Percentiles rank a stretch among this genome's conserved stretches.
phyloP scores from a whole-genome alignment of 2,113 vertebrate genomes.

The Gasterosteus aculeatus region DNA sequence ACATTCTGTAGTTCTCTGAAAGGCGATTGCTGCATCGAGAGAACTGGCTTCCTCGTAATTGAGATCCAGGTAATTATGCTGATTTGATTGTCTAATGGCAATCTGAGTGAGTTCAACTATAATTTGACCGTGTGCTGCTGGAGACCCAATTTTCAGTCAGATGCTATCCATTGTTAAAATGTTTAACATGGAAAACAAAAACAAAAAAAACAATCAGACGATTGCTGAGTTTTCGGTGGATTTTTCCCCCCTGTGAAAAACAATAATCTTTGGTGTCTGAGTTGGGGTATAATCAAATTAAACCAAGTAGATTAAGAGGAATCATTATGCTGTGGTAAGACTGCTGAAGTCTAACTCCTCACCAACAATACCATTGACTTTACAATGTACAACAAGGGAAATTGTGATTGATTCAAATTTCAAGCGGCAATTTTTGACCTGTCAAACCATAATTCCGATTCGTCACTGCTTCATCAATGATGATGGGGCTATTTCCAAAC shows the following conservation, averaged over 20 bases:
- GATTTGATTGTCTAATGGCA: conserved; percentile 80
- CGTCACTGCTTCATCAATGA: conserved; percentile 66
- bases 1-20: conserved; percentile 63
- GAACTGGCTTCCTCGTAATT: conserved; percentile 72
- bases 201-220: not conserved
- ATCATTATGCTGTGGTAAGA: not conserved
- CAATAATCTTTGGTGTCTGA: not conserved
- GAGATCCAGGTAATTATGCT: conserved; percentile 78
- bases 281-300: not conserved
- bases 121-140: conserved; percentile 67
- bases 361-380: conserved; percentile 7
- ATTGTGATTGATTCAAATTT: conserved; percentile 57
- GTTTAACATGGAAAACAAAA: conserved; percentile 37
- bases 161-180: conserved; percentile 34
- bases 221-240: not conserved
- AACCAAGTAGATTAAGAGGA: conserved; percentile 9
- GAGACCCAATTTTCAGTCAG: conserved; percentile 58
- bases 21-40: conserved; percentile 64
- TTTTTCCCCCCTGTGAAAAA: not conserved
- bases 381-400: conserved; percentile 11
- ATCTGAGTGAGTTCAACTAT: conserved; percentile 72
- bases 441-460: conserved; percentile 67
- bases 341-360: not conserved
- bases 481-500: conserved; percentile 63
- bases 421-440: conserved; percentile 69